phyloP scores from a whole-genome alignment of 2,113 vertebrate genomes.

The Girardinichthys multiradiatus region DNA sequence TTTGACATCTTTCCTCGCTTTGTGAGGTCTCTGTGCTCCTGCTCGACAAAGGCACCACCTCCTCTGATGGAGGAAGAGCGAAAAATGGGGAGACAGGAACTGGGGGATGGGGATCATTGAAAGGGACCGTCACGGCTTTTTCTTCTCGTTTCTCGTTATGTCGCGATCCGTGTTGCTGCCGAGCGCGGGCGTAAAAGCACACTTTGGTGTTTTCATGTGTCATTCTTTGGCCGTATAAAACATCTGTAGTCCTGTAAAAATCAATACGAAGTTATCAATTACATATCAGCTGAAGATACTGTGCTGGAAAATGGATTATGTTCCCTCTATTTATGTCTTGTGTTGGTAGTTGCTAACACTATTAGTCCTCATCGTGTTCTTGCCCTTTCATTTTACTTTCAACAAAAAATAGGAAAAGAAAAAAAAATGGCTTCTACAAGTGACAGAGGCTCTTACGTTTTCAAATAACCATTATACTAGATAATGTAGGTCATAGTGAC shows the following conservation, averaged over 20 bases:
- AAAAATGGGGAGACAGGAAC: constrained; percentile 67
- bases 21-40: constrained; percentile 92
- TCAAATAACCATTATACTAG: constrained; percentile 13
- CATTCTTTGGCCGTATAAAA: neutral
- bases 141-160: constrained; percentile 50
- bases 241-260: constrained; percentile 20
- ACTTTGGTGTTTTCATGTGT: constrained; percentile 28
- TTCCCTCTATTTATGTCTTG: constrained; percentile 1
- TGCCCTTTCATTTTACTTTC: constrained; percentile 28
- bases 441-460: constrained; percentile 34
- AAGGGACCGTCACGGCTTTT: constrained; percentile 88
- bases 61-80: constrained; percentile 84
- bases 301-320: constrained; percentile 40
- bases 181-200: constrained; percentile 26
- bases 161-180: constrained; percentile 11
- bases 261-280: constrained; percentile 33
- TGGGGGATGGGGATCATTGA: constrained; percentile 86
- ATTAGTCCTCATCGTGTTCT: constrained; percentile 26
- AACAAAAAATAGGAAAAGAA: constrained; percentile 19
- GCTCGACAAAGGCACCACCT: constrained; percentile 91
- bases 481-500: constrained; percentile 42
- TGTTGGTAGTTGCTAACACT: constrained; percentile 14
- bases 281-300: constrained; percentile 18
- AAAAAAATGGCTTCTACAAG: constrained; percentile 33
- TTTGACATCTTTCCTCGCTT: constrained; percentile 89